phyloP scores from a whole-genome alignment of 2,797 vertebrate species.

The Lutjanus campechanus region DNA sequence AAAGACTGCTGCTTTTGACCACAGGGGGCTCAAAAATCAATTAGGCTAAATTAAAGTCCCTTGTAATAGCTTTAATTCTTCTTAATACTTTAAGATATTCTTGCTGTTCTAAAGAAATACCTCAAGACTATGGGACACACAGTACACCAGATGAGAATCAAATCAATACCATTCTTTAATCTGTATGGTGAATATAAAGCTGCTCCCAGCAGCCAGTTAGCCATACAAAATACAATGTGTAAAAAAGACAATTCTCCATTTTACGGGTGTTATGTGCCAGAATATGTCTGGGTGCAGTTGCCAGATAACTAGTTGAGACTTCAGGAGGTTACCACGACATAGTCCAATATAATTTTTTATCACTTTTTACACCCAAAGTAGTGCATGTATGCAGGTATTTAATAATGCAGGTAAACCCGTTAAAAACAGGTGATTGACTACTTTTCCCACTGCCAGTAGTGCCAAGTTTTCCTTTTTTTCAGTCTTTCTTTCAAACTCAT shows the following conservation, averaged over 20 bases:
- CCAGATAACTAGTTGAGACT: background rate
- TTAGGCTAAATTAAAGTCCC: too few relatives aligned
- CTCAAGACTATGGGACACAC: background rate
- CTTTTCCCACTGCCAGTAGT: background rate
- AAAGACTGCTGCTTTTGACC: too few relatives aligned
- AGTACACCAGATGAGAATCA: background rate
- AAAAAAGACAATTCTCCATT: too few relatives aligned
- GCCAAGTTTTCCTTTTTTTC: too few relatives aligned
- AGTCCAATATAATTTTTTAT: background rate
- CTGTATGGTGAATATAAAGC: background rate
- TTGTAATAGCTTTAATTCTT: too few relatives aligned
- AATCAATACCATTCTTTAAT: background rate
- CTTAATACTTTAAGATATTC: too few relatives aligned
- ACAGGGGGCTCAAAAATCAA: too few relatives aligned
- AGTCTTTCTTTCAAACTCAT: too few relatives aligned
- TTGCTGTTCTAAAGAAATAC: background rate
- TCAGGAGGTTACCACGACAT: constrained; percentile 2
- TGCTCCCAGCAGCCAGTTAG: background rate
- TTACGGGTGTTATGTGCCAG: background rate
- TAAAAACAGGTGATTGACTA: too few relatives aligned
- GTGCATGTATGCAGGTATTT: too few relatives aligned
- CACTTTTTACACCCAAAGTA: background rate
- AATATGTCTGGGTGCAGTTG: background rate
- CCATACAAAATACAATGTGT: background rate
- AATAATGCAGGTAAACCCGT: too few relatives aligned